Base-by-base conservation (phyloP, 35 echinoderm and acorn worm species). In the Holothuria glaberrima region DNA sequence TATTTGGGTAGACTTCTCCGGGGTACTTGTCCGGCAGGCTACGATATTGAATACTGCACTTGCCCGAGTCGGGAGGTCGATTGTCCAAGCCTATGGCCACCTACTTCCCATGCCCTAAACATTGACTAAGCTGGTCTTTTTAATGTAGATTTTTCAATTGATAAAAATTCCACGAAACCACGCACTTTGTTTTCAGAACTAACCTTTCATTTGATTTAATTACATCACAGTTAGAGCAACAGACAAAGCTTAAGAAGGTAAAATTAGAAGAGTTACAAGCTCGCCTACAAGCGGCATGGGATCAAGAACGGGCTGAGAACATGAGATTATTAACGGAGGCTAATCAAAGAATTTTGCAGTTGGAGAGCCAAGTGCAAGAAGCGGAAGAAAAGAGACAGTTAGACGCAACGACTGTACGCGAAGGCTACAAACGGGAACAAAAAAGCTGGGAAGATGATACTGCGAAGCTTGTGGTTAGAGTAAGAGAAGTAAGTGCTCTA, bases 181-280 rank as follows among this genome's bases (percentile, higher is more conserved):
- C 36, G 36, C 36, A 41, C 7, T 41, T 7, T 7, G 7, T 41
- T 41, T 41, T 41, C 36, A 41, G 36, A 41, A 41, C n/a, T 41
- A 41, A 41, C 36, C 36, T 4, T 41, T 41, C 7, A 41, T 41
- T 41, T 41, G 2, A 7, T 54, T 9, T 54, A 5, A 54, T 9
- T 78, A n/a, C 33, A 24, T 69, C 31, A 38, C 54, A 99, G 97
- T 48, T 99, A 44, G 97, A 99, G 29, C 91, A 90, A 25, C 90
- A 95, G 46, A 93, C 91, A 30, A 99, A 99, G 70, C 76, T 87
- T 21, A 99, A 95, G 71, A 99, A 99, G 71, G 91, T 95, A 13
- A 99, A 99, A 67, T 50, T 91, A 4, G 97, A 99, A 22, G 97
- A 99, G 6, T 75, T 95, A 30, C 91, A 95, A 71, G 79, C 94